phyloP scores from a whole-genome alignment of 2,888 invertebrate species.

The Leptopterna dolabrata region DNA sequence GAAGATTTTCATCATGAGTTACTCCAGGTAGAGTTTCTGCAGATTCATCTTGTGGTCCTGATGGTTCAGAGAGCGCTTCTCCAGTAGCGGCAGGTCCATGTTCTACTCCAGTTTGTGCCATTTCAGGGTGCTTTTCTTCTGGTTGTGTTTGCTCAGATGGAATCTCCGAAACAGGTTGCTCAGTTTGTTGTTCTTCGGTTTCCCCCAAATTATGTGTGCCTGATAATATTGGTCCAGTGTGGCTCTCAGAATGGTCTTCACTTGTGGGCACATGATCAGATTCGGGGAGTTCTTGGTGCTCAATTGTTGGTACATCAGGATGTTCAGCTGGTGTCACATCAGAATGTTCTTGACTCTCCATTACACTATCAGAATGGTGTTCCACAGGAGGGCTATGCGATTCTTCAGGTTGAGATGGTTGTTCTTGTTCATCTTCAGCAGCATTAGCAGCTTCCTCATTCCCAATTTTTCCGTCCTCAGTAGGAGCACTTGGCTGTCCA shows the following conservation, averaged over 20 bases:
- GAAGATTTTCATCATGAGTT: constrained; percentile 58
- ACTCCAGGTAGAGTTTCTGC: constrained; percentile 54
- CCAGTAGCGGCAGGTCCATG: not conserved
- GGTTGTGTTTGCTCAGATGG: constrained; percentile 18
- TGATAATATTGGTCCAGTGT: not conserved
- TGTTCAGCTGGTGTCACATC: constrained; percentile 39
- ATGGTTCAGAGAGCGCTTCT: not conserved
- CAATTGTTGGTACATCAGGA: constrained; percentile 59
- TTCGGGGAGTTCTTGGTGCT: not conserved
- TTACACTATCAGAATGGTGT: constrained; percentile 29
- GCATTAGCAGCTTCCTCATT: constrained; percentile 37
- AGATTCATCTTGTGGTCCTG: constrained; percentile 38
- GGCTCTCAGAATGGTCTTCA: not conserved
- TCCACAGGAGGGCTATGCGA: constrained; percentile 56
- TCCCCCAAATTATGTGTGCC: not conserved
- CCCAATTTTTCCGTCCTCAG: not conserved
- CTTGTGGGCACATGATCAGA: not conserved
- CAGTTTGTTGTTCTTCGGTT: not conserved
- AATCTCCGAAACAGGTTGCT: not conserved
- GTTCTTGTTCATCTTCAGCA: constrained; percentile 1
- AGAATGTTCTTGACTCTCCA: constrained; percentile 1
- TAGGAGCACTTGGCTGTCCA: not conserved
- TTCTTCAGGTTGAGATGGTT: constrained; percentile 53
- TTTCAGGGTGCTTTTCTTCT: constrained; percentile 48
- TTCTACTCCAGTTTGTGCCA: not conserved